These are phyloP conservation scores for Adineta ricciae DNA, from an alignment of 2,888 invertebrate species.

Conservation along the genomic window DNA sequence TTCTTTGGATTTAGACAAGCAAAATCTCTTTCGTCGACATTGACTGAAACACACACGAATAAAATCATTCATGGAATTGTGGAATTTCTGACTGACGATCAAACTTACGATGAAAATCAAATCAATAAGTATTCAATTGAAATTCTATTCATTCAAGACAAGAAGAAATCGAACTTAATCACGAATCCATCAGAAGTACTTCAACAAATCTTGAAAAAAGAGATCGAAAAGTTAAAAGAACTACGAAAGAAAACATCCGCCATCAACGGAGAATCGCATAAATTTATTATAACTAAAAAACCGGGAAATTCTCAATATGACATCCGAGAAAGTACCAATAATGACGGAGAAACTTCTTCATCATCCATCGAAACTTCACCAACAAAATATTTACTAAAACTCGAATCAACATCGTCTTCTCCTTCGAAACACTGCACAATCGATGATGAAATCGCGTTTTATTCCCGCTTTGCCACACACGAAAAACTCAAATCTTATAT, in stretches of 20 bases:
- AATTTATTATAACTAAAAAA: slow-evolving; percentile 15
- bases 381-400: slow-evolving; percentile 12
- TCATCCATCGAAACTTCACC: background rate
- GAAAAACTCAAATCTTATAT: background rate
- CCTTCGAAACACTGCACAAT: background rate
- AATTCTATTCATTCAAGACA: slow-evolving; percentile 7
- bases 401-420: background rate
- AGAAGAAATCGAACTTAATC: background rate
- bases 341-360: background rate
- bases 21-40: background rate
- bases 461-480: slow-evolving; percentile 8
- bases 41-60: background rate
- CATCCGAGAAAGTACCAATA: background rate
- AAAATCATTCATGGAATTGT: slow-evolving; percentile 11
- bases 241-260: background rate
- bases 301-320: background rate
- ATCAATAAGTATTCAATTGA: slow-evolving; percentile 17
- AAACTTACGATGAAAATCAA: slow-evolving; percentile 5
- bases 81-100: slow-evolving; percentile 5
- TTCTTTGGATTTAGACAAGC: background rate
- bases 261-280: background rate
- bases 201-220: slow-evolving; percentile 2
- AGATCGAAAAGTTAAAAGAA: background rate
- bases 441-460: slow-evolving; percentile 3
- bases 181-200: background rate